Evolutionary conservation across 2,113 vertebrate genomes (phyloP), one percentile per base, ranked within the genome.

Genomic region (Tamias sibiricus): DNA sequence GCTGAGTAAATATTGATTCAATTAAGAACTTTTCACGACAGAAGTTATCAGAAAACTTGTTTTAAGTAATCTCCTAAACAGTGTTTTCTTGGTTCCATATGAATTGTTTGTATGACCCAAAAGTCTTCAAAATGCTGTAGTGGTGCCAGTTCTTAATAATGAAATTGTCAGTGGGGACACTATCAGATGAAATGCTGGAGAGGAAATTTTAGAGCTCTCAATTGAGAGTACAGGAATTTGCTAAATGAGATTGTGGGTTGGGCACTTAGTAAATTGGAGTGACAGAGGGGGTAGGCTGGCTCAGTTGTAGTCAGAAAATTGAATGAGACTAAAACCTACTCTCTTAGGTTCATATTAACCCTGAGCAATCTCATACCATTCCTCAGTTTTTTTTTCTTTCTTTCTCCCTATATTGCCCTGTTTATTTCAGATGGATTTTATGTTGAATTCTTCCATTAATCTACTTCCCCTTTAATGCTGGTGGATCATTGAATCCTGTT

Each of bases 1-100:
- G 69, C 81, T 94, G 47, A 94, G 54, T 96, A 77, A 94, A 88
- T 94, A 87, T 88, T 87, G 47, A 90, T 94, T 94, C 24, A 64
- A 86, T 95, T 77, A 49, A 35, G 47, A 87, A 69, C 54, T 62
- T 94, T 94, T 93, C 54, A 11, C 83, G 85, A 95, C 57, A 85
- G 88, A 82, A 95, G 49, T 35, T 93, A 86, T 90, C 20, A 57
- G 59, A 26, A 74, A 76, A 66, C 47, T 94, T 94, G 17, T 95
- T 90, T 82, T 81, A 95, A 95, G 14, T 89, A 87, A 40, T 97
- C 47, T 75, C 57, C 74, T 69, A 47, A 77, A 62, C 42, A 92
- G 3, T 94, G 68, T 80, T 42, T 96, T 96, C 59, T 69, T 93
- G 35, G 59, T 95, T 94, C 72, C 81, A 75, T 76, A 37, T 93